A percentile compares a stretch with the other conserved stretches of the same genome.
phyloP scores from a whole-genome alignment of 2,113 vertebrate genomes.

The Bubo scandiacus region DNA sequence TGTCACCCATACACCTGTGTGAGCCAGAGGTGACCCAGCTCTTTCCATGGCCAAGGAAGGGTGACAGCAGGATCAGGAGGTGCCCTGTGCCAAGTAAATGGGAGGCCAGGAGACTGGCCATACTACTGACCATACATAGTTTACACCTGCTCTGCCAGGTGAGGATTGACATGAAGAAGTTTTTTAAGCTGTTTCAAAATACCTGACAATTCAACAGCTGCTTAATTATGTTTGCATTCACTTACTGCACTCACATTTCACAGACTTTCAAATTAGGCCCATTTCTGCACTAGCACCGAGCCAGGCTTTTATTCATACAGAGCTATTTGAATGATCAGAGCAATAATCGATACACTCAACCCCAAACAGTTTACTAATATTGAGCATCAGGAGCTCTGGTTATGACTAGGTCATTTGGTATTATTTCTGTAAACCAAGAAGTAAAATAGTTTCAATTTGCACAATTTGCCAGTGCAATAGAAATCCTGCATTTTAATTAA shows the following conservation, averaged over 20 bases:
- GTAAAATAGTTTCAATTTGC: not conserved
- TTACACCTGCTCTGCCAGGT: accelerated
- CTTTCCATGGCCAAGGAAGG: not conserved
- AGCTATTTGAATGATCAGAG: not conserved
- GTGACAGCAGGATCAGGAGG: not conserved
- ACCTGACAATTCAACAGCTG: not conserved
- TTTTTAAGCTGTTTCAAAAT: not conserved
- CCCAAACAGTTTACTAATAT: not conserved
- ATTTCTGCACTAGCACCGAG: not conserved
- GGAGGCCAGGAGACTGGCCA: not conserved
- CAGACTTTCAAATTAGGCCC: not conserved
- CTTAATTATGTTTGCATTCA: not conserved
- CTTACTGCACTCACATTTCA: not conserved
- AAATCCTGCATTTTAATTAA: constrained; percentile 32
- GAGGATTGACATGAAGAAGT: not conserved
- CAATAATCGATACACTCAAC: not conserved
- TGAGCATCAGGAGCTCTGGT: not conserved
- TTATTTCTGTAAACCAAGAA: not conserved
- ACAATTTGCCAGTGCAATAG: not conserved
- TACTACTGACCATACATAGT: not conserved
- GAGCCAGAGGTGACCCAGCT: not conserved
- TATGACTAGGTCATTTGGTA: not conserved
- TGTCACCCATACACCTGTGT: not conserved
- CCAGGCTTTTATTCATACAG: not conserved
- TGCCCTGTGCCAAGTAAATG: accelerated